Evolutionary conservation across 2,113 vertebrate species (phyloP), one percentile per base, ranked within the genome.

Genomic region (Ctenomys sociabilis): DNA sequence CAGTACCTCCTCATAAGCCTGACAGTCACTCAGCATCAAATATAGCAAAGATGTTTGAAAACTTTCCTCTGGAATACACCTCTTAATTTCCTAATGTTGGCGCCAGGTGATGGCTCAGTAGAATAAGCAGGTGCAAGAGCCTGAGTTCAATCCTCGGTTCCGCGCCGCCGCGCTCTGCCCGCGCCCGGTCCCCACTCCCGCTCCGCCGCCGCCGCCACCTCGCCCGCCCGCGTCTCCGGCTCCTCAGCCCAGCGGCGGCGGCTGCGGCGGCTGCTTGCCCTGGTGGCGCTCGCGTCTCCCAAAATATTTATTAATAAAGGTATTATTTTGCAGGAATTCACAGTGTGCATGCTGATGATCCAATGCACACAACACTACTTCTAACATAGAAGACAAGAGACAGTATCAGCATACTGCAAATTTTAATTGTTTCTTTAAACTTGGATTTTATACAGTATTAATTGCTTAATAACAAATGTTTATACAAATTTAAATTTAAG

Each of bases 1-100:
- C 98, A 98, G 98, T 98, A 97, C 97, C 98, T 99, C 99, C 99
- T 99, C 99, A 99, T 99, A 99, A 99, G 99, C 98, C 98, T 97
- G 98, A 98, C 98, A 98, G 98, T 80, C 77, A 54, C 98, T 98
- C 96, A 98, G 98, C 98, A 97, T 96, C 98, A 97, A 94, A 98
- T 98, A 96, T 59, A 94, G 98, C 97, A 96, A 96, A 92, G 96
- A 94, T 91, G 95, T 96, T 93, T 95, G 45, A 96, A 97, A 94
- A 97, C 88, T 93, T 96, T 97, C 98, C 97, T 98, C 96, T 98
- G 90, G 95, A 97, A 97, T 97, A 98, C 97, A 98, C 98, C 98
- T 99, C n/a, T n/a, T n/a, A n/a, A n/a, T n/a, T n/a, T n/a, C n/a
- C n/a, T n/a, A n/a, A n/a, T n/a, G n/a, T n/a, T n/a, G n/a, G n/a